Evolutionary conservation across 1,140 invertebrate genomes (phyloP).

Genomic region (Telenomus remus): DNA sequence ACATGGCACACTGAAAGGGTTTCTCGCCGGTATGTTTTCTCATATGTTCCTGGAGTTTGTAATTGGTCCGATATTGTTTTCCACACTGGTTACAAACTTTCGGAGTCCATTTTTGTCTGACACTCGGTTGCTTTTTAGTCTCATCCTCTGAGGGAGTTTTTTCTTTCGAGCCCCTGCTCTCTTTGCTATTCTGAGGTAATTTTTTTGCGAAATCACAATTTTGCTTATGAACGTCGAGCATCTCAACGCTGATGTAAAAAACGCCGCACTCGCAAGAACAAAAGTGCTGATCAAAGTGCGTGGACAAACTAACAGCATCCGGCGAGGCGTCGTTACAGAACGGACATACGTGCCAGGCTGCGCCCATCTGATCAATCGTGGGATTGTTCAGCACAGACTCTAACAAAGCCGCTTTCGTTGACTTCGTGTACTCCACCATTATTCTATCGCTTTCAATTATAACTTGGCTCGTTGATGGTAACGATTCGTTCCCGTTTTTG

Average conservation of each 20-base stretch:
- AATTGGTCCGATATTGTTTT: slow-evolving; percentile 79
- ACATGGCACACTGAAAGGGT: slow-evolving; percentile 85
- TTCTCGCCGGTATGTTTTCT: slow-evolving; percentile 89
- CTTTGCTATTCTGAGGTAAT: slow-evolving; percentile 22
- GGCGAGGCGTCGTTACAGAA: slow-evolving; percentile 76
- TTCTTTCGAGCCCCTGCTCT: slow-evolving; percentile 36
- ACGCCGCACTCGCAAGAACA: slow-evolving; percentile 72
- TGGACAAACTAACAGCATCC: slow-evolving; percentile 70
- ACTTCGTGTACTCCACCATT: slow-evolving; percentile 68
- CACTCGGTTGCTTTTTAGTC: slow-evolving; percentile 55
- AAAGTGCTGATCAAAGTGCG: slow-evolving; percentile 76
- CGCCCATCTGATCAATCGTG: slow-evolving; percentile 67
- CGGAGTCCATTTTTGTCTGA: slow-evolving; percentile 71
- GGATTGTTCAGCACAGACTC: slow-evolving; percentile 67
- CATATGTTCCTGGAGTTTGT: slow-evolving; percentile 85
- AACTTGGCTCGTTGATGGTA: slow-evolving; percentile 67
- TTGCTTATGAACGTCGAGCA: slow-evolving; percentile 71
- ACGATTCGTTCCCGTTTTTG: slow-evolving; percentile 45
- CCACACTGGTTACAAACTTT: slow-evolving; percentile 78
- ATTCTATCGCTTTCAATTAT: slow-evolving; percentile 60
- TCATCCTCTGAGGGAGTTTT: slow-evolving; percentile 44
- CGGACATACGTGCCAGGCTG: slow-evolving; percentile 74
- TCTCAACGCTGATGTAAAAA: slow-evolving; percentile 73
- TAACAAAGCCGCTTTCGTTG: slow-evolving; percentile 64
- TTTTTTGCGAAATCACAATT: slow-evolving; percentile 64